Percentiles rank a stretch among this genome's conserved stretches.
Conservation (phyloP, 1,140 invertebrate genomes). For the Diprion similis region DNA sequence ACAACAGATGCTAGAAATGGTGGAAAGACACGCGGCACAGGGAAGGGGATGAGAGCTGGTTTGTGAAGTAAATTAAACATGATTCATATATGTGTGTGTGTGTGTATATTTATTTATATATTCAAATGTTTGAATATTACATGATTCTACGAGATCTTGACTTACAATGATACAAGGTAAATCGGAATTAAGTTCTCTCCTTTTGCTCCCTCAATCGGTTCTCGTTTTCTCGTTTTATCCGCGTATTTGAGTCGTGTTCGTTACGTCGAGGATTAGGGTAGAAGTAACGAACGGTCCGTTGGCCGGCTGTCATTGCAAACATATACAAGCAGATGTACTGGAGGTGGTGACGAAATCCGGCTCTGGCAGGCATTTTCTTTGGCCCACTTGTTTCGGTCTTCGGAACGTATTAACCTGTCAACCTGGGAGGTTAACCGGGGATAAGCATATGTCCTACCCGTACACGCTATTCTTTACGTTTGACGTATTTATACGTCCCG, state of each 20-base stretch:
- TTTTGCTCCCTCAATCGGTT: conserved; percentile 25
- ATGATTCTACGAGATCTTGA: neutral
- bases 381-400: neutral
- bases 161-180: too few relatives aligned
- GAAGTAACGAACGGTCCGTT: conserved; percentile 78
- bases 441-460: too few relatives aligned
- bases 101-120: neutral
- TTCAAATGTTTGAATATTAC: neutral
- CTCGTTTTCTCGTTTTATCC: conserved; percentile 69
- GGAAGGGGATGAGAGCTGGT: conserved; percentile 44
- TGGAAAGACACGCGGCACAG: conserved; percentile 68
- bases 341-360: too few relatives aligned
- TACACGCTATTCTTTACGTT: too few relatives aligned
- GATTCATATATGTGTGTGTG: too few relatives aligned
- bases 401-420: neutral
- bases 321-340: too few relatives aligned
- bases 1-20: conserved; percentile 73
- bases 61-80: too few relatives aligned
- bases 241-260: conserved; percentile 73
- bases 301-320: conserved; percentile 74
- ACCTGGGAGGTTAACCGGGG: too few relatives aligned
- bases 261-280: conserved; percentile 81
- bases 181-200: too few relatives aligned
- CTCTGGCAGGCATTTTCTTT: conserved; percentile 77
- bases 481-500: too few relatives aligned